Conservation (phyloP, 1,140 invertebrate species). For the Heliconius congener region DNA sequence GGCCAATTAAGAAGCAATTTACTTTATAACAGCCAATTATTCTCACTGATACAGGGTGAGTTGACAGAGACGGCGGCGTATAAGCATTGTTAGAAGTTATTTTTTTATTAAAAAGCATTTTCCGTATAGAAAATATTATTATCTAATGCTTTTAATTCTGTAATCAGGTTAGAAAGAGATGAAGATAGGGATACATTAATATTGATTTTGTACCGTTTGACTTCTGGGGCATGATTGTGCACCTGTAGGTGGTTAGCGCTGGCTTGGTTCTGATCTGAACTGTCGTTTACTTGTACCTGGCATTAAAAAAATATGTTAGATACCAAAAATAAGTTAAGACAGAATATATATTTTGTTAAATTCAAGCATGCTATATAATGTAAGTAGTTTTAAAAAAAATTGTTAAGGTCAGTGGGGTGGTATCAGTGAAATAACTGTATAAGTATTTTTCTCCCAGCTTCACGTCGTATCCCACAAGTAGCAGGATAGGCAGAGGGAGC, state of each 20-base stretch:
- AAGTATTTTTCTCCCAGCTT: no score
- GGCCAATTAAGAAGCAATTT: background rate
- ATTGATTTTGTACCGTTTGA: slow-evolving; percentile 59
- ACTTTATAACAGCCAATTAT: background rate
- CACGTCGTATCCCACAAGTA: no score
- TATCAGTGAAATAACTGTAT: no score
- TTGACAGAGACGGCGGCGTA: background rate
- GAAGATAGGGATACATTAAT: background rate
- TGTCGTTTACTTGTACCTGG: slow-evolving; percentile 51
- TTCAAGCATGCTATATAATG: no score
- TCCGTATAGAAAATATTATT: background rate
- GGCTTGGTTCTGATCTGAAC: slow-evolving; percentile 19
- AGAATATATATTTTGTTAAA: no score
- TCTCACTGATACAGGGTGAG: slow-evolving; percentile 11
- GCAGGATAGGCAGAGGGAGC: no score
- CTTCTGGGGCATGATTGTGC: slow-evolving; percentile 52
- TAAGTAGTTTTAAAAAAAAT: no score
- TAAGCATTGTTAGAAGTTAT: background rate
- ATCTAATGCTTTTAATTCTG: background rate
- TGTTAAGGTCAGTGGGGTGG: no score
- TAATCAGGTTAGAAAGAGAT: background rate
- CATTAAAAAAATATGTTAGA: slow-evolving; percentile 4
- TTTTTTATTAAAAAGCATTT: background rate
- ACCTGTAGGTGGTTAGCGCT: slow-evolving; percentile 46
- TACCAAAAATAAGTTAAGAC: no score